A percentile compares a stretch with the other conserved stretches of the same genome.
Conservation (phyloP, 2,113 vertebrate species). For the Campylomormyrus tamandua region DNA sequence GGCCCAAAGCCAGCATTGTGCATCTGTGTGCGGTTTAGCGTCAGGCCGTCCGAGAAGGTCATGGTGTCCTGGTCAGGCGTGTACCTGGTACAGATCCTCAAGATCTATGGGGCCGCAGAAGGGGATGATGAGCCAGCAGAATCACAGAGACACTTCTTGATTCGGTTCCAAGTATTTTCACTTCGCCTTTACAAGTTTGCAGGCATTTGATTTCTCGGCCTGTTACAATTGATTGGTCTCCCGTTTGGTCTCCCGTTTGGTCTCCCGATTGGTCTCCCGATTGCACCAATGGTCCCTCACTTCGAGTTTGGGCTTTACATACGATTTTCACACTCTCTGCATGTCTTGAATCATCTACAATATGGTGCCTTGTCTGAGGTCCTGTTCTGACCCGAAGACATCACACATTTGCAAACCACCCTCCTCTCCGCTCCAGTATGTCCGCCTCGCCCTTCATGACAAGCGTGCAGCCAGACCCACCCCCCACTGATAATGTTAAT, state of each 20-base stretch:
- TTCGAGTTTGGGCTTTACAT: background rate
- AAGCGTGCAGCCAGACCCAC: background rate
- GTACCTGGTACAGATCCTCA: conserved; percentile 91
- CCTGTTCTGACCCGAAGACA: background rate
- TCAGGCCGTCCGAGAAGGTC: conserved; percentile 92
- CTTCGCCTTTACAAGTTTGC: background rate
- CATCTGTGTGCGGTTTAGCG: conserved; percentile 90
- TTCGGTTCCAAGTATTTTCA: background rate
- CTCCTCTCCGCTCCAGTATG: background rate
- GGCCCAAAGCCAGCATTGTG: conserved; percentile 93
- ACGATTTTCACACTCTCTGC: background rate
- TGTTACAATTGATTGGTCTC: background rate
- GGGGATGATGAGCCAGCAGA: background rate
- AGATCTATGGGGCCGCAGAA: conserved; percentile 61
- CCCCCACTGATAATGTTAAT: background rate
- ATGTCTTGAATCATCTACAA: background rate
- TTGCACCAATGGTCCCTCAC: background rate
- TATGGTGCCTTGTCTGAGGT: background rate
- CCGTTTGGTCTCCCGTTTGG: background rate
- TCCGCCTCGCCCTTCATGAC: background rate
- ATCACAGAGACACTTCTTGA: background rate
- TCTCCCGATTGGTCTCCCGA: background rate
- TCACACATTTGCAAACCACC: background rate
- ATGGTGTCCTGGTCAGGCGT: conserved; percentile 93
- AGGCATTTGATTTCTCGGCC: background rate